Conservation (phyloP, 2,113 vertebrate genomes). For the Naja naja region DNA sequence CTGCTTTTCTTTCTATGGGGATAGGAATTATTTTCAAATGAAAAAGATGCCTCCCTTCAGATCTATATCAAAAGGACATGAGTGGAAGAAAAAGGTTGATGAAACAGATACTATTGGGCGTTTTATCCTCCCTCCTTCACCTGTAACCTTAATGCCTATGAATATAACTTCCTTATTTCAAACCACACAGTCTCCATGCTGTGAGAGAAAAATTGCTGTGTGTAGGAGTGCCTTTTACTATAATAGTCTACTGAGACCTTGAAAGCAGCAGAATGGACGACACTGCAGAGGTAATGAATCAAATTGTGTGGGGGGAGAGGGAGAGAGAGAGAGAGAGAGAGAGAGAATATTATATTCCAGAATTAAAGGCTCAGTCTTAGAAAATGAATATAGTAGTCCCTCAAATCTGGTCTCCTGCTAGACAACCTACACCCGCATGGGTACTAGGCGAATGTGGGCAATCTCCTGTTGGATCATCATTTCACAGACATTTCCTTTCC, state of each 20-base stretch:
- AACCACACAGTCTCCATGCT: not conserved
- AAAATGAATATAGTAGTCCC: not conserved
- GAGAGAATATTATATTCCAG: not conserved
- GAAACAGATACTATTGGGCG: not conserved
- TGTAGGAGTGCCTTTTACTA: not conserved
- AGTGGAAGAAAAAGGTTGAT: too few species aligned
- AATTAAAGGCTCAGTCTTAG: not conserved
- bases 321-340: not conserved
- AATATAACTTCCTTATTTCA: slow-evolving; percentile 11
- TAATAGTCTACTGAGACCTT: slow-evolving; percentile 3
- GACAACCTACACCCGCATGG: too few species aligned
- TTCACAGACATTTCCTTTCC: not conserved
- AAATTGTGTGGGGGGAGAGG: not conserved
- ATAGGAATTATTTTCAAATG: not conserved
- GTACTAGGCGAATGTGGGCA: not conserved
- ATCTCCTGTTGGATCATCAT: not conserved
- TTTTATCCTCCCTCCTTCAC: not conserved
- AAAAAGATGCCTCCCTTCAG: not conserved
- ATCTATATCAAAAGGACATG: not conserved
- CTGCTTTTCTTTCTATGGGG: not conserved
- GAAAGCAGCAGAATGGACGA: not conserved
- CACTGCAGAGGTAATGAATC: not conserved
- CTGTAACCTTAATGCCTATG: slow-evolving; percentile 4
- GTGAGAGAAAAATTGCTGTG: not conserved
- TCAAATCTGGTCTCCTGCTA: not conserved